Percentiles rank a stretch among this genome's conserved stretches.
Conservation (phyloP, 2,888 invertebrate genomes). For the Cephonodes hylas region DNA sequence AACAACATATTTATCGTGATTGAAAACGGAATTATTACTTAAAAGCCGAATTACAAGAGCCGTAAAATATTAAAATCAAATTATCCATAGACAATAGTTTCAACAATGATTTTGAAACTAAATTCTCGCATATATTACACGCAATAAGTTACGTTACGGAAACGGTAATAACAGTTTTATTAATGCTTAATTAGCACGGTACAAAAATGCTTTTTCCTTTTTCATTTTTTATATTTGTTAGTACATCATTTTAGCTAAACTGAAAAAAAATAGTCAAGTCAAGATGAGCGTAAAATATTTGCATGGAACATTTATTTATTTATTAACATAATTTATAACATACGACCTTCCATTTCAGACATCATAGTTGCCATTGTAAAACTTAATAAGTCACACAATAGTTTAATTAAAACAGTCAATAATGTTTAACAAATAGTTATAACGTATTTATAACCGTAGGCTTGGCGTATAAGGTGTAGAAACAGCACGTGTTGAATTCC, state of each 20-base stretch:
- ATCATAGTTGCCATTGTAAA: too few species aligned
- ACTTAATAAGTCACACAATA: background rate
- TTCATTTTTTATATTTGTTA: too few species aligned
- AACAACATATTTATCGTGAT: background rate
- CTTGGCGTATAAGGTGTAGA: background rate
- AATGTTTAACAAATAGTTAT: background rate
- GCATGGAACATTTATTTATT: too few species aligned
- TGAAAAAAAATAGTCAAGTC: too few species aligned
- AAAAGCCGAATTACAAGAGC: background rate
- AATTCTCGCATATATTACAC: background rate
- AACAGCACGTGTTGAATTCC: background rate
- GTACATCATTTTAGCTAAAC: too few species aligned
- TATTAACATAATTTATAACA: too few species aligned
- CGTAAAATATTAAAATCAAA: background rate
- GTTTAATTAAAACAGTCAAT: background rate
- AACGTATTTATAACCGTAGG: background rate
- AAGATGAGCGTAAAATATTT: too few species aligned
- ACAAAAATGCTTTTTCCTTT: too few species aligned
- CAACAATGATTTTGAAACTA: background rate
- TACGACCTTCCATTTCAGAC: too few species aligned
- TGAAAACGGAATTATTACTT: background rate
- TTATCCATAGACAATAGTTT: background rate
- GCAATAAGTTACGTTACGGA: background rate
- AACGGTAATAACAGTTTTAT: background rate
- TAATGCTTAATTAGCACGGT: too few species aligned